These are phyloP conservation scores for Melanaphis sacchari DNA, from an alignment of 1,140 invertebrate species.

Conservation along the genomic window DNA sequence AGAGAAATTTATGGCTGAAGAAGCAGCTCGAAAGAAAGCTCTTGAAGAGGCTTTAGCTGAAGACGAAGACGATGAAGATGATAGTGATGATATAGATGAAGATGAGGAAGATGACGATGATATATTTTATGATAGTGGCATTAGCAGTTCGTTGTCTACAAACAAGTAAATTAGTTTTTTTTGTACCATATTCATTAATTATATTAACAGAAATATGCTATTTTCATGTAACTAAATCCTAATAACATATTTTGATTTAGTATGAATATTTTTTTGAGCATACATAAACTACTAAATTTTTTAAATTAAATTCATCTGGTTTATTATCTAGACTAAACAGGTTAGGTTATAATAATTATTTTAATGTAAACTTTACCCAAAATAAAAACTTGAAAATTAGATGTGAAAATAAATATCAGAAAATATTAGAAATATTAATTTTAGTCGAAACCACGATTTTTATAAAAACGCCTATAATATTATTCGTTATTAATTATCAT, in stretches of 20 bases:
- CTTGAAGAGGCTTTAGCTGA: slow-evolving; percentile 66
- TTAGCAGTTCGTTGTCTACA: slow-evolving; percentile 58
- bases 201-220: neutral
- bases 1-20: slow-evolving; percentile 68
- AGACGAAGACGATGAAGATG: slow-evolving; percentile 74
- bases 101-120: slow-evolving; percentile 60
- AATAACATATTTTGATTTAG: neutral
- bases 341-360: too few relatives aligned
- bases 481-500: neutral
- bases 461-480: neutral
- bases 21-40: slow-evolving; percentile 63
- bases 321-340: neutral
- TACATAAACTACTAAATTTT: neutral
- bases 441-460: neutral
- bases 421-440: neutral
- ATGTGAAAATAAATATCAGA: too few relatives aligned
- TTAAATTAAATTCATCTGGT: neutral
- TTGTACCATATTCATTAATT: neutral
- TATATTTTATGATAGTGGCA: slow-evolving; percentile 59
- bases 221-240: neutral
- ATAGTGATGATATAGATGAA: slow-evolving; percentile 69
- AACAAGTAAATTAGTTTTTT: slow-evolving; percentile 50
- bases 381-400: neutral
- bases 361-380: neutral
- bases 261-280: neutral